Evolutionary conservation across 2,797 vertebrate genomes (phyloP).

Genomic region (Macroramphosus scolopax): DNA sequence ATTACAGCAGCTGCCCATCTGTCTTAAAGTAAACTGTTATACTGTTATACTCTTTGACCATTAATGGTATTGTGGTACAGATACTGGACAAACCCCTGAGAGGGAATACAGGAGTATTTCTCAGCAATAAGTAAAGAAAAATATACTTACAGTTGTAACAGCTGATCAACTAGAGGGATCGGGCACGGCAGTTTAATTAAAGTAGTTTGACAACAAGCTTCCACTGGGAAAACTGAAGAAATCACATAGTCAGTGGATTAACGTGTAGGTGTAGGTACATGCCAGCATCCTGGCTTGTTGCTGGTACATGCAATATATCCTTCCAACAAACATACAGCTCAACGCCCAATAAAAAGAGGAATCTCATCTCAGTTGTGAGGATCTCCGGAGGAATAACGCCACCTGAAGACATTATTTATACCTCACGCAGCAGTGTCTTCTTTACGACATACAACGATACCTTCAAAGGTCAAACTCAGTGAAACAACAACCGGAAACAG

Average conservation of each 20-base stretch:
- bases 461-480: conserved; percentile 16
- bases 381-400: conserved; percentile 38
- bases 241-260: conserved; percentile 1
- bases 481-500: conserved; percentile 15
- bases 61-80: not conserved
- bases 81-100: not conserved
- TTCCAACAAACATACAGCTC: conserved; percentile 37
- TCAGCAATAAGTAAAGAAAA: conserved; percentile 1
- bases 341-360: conserved; percentile 32
- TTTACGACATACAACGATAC: conserved; percentile 22
- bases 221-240: not conserved
- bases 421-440: conserved; percentile 20
- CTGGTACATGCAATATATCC: conserved; percentile 34
- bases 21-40: not conserved
- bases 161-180: no score
- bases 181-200: not conserved
- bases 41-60: no score
- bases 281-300: not conserved
- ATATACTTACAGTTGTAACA: not conserved
- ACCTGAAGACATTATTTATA: conserved; percentile 39
- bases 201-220: not conserved
- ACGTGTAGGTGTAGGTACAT: not conserved
- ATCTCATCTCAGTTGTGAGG: conserved; percentile 22
- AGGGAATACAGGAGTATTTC: conserved; percentile 1
- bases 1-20: not conserved